A percentile compares a stretch with the other conserved stretches of the same genome.
Evolutionary conservation across 2,797 vertebrate species (phyloP).

Genomic region (Pteropus rufus): DNA sequence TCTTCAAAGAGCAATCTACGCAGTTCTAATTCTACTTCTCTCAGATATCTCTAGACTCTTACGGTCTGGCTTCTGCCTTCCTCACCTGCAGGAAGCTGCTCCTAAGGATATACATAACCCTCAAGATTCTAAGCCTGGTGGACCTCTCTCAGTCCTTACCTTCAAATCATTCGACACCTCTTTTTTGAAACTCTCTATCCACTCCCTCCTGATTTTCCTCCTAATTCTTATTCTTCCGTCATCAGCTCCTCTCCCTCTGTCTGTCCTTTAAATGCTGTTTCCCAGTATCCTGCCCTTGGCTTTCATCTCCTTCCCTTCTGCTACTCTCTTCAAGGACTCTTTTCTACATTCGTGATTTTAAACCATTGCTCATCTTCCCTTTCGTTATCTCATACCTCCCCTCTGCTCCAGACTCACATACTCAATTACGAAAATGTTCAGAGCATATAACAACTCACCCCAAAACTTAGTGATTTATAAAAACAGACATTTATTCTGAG

Average conservation of each 20-base stretch:
- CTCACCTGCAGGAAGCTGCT: not conserved
- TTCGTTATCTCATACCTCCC: too few relatives aligned
- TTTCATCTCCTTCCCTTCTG: not conserved
- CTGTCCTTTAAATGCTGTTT: not conserved
- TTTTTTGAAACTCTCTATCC: not conserved
- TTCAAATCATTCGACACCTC: not conserved
- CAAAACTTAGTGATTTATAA: not conserved
- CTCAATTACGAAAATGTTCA: not conserved
- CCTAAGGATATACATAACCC: too few relatives aligned
- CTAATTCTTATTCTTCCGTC: not conserved
- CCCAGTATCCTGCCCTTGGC: not conserved
- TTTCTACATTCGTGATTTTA: not conserved
- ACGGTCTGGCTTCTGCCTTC: not conserved
- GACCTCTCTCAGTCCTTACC: not conserved
- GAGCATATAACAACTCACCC: not conserved
- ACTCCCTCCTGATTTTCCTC: not conserved
- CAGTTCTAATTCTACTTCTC: not conserved
- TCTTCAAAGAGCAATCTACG: not conserved
- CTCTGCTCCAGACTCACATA: not conserved
- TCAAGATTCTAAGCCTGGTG: not conserved
- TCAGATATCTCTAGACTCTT: not conserved
- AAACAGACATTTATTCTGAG: not conserved
- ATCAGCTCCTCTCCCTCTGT: not conserved
- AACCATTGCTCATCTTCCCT: not conserved
- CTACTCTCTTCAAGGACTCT: not conserved